Evolutionary conservation across 1,140 invertebrate genomes (phyloP), one percentile per base, ranked within the genome.

Genomic region (Drosophila sturtevanti): DNA sequence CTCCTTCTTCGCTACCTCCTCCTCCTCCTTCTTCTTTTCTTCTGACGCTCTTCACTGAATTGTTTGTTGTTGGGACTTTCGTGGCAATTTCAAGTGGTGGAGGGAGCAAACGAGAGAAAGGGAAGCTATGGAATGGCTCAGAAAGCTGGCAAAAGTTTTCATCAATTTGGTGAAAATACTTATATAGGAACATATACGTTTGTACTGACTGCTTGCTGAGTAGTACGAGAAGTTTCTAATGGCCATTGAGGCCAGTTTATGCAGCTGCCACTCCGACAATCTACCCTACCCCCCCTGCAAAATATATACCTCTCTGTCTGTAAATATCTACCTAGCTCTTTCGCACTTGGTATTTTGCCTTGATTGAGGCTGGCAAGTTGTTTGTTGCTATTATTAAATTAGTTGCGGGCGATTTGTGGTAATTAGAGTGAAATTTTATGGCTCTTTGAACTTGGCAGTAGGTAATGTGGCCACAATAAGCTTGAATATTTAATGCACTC

Each of bases 361-460:
- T 52, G 35, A 37, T 38, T 35, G 41, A 56, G 24, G 11, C 38
- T 44, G 34, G 12, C 63, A 70, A 70, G 48, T 76, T 76, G 77
- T 68, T 82, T 75, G 77, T 64, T 79, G 79, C 65, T 76, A 76
- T 89, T 87, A 89, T 89, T 89, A 84, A 89, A 89, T 89, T 89
- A 89, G 85, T 89, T 89, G 84, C 84, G 84, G 85, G 72, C 85
- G 84, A 89, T 89, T 89, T 89, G 80, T 55, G 85, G 79, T 89
- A 89, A 89, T 89, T 89, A 84, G 77, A 71, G 64, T 70, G 37
- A 67, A 89, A 77, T 89, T 89, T 89, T 78, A 89, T 84, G 70
- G 77, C 18, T 34, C 55, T 72, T 78, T 80, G 70, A 70, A 65
- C 75, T 65, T 61, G 27, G 24, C 22, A 63, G 21, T 38, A 9